Evolutionary conservation across 1,140 invertebrate genomes (phyloP).

Genomic region (Pseudomyrmex concolor): DNA sequence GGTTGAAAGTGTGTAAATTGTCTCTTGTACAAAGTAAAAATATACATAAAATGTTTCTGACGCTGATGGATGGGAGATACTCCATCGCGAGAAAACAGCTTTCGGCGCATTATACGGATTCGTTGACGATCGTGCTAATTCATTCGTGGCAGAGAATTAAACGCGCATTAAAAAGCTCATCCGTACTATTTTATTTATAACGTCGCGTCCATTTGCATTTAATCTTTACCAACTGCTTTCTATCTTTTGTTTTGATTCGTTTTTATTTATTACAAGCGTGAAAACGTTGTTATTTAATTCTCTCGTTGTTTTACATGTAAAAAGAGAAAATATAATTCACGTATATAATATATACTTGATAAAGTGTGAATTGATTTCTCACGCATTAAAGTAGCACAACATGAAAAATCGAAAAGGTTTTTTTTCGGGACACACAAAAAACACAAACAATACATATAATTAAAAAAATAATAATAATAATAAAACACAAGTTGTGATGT

Average conservation of each 20-base stretch:
- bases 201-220: not conserved
- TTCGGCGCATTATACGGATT: constrained; percentile 17
- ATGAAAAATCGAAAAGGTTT: too few species aligned
- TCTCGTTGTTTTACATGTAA: not conserved
- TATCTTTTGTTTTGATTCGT: not conserved
- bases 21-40: too few species aligned
- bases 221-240: not conserved
- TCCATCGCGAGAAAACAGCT: not conserved
- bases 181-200: not conserved
- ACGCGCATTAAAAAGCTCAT: not conserved
- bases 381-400: too few species aligned
- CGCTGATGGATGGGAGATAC: constrained; percentile 16
- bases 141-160: constrained; percentile 15
- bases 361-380: not conserved
- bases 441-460: too few species aligned
- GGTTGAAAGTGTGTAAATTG: too few species aligned
- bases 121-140: constrained; percentile 22
- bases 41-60: not conserved
- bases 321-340: not conserved
- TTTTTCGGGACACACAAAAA: not conserved
- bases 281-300: not conserved
- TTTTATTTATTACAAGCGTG: not conserved
- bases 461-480: too few species aligned
- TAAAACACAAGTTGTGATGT: not conserved
- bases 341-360: not conserved